Evolutionary conservation across 2,797 vertebrate genomes (phyloP).

Genomic region (Lagorchestes hirsutus): DNA sequence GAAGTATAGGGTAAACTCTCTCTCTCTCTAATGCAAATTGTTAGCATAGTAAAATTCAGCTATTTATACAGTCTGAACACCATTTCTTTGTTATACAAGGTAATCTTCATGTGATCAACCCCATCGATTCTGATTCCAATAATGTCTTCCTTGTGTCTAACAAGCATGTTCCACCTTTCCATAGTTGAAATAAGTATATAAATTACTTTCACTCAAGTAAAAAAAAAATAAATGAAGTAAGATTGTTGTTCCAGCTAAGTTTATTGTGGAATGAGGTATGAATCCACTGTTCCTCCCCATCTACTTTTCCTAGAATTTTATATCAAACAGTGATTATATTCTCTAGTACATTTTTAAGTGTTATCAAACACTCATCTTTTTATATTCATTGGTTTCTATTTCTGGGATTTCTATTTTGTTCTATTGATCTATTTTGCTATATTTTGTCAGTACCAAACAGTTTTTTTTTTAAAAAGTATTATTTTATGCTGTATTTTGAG

Average conservation of each 20-base stretch:
- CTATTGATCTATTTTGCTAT: not conserved
- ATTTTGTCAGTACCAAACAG: not conserved
- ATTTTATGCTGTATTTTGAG: not conserved
- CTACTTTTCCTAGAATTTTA: not conserved
- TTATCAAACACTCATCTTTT: not conserved
- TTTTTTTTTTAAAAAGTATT: not conserved
- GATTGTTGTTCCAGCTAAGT: not conserved
- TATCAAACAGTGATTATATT: not conserved
- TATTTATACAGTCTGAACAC: not conserved
- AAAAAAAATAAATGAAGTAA: not conserved
- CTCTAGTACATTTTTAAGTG: not conserved
- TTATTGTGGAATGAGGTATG: not conserved
- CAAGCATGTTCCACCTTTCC: not conserved
- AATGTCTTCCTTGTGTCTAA: not conserved
- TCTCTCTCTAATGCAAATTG: not conserved
- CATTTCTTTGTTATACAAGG: not conserved
- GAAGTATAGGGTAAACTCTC: not conserved
- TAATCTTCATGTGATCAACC: not conserved
- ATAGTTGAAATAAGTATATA: not conserved
- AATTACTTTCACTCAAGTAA: not conserved
- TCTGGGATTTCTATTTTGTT: not conserved
- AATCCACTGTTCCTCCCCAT: not conserved
- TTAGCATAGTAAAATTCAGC: not conserved
- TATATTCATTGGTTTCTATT: not conserved
- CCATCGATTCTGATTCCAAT: not conserved